Conservation (phyloP, 2,113 vertebrate genomes). For the Anas platyrhynchos region DNA sequence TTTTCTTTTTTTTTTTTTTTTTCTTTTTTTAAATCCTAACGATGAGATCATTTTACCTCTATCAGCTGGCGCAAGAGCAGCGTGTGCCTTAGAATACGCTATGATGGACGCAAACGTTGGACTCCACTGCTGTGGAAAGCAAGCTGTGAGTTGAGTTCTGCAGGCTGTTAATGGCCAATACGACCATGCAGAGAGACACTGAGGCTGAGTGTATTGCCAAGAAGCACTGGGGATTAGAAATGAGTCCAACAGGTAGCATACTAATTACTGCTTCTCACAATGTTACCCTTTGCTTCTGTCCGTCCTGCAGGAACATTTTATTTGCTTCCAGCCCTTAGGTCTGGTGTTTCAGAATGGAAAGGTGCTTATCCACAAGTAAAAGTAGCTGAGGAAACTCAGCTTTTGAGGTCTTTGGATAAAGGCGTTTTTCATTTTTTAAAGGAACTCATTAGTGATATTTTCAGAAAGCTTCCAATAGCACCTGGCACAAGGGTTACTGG, state of each 20-base stretch:
- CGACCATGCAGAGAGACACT: fast-evolving
- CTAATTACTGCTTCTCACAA: background rate
- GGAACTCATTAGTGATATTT: background rate
- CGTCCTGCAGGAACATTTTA: background rate
- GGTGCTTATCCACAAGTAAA: background rate
- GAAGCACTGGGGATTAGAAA: background rate
- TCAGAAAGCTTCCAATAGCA: background rate
- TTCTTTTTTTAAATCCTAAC: background rate
- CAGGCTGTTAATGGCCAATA: background rate
- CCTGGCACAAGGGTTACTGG: constrained; percentile 5
- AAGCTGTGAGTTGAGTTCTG: background rate
- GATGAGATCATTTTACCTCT: background rate
- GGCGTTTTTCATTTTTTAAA: background rate
- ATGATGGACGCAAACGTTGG: fast-evolving
- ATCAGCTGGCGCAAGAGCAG: background rate
- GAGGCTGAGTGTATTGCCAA: background rate
- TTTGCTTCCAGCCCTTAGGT: background rate
- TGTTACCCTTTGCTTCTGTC: background rate
- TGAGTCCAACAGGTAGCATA: background rate
- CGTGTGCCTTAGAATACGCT: background rate
- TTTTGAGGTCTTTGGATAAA: background rate
- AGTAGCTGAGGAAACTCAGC: background rate
- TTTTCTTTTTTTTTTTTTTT: no score
- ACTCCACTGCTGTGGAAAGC: background rate
- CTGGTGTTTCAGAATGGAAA: constrained; percentile 9